A percentile compares a stretch with the other conserved stretches of the same genome.
phyloP scores from a whole-genome alignment of 2,797 vertebrate species.

The Vipera latastei region DNA sequence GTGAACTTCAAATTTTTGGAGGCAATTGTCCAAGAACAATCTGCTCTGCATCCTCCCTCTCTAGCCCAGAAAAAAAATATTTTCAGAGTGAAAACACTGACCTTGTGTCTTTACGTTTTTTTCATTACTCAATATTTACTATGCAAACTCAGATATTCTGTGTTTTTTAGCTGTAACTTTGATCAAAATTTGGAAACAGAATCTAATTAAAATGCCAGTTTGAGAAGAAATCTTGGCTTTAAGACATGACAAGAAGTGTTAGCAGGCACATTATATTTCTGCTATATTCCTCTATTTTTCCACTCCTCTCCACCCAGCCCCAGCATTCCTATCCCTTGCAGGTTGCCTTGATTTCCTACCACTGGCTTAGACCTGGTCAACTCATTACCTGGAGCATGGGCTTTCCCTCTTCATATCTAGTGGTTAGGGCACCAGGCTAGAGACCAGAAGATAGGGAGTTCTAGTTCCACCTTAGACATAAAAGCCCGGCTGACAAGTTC shows the following conservation, averaged over 20 bases:
- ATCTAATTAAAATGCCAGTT: neutral
- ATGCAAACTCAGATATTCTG: neutral
- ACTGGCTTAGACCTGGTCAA: neutral
- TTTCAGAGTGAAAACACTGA: neutral
- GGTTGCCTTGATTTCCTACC: neutral
- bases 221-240: neutral
- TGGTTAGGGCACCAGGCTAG: neutral
- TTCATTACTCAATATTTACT: neutral
- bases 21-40: neutral
- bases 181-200: neutral
- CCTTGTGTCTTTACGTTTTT: neutral
- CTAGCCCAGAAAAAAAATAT: accelerated
- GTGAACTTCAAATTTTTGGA: neutral
- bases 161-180: neutral
- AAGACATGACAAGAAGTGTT: neutral
- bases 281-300: neutral
- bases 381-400: neutral
- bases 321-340: neutral
- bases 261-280: neutral
- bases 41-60: accelerated
- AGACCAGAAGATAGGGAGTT: neutral
- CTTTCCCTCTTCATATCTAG: neutral
- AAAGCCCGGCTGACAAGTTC: neutral
- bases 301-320: neutral
- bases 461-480: neutral